These are phyloP conservation scores for Ciconia maguari DNA, from an alignment of 2,113 vertebrate genomes.

Conservation along the genomic window DNA sequence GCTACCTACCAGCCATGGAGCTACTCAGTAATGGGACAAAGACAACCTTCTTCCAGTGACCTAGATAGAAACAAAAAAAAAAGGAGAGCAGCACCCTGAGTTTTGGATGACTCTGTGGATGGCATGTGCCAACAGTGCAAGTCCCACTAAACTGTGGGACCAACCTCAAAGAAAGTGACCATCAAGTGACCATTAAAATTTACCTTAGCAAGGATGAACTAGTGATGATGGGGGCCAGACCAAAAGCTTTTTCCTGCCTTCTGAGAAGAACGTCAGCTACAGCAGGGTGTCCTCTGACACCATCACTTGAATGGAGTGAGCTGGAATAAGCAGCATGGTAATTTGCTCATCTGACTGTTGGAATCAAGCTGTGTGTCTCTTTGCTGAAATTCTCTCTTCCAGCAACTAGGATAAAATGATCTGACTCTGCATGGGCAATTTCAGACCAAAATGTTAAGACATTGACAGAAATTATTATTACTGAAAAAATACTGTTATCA, in stretches of 20 bases:
- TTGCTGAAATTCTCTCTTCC: background rate
- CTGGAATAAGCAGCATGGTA: background rate
- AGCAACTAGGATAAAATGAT: background rate
- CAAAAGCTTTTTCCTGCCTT: background rate
- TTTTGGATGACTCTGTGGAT: background rate
- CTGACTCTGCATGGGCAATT: background rate
- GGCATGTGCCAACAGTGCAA: accelerated
- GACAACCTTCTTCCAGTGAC: background rate
- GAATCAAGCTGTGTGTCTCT: background rate
- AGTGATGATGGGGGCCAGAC: background rate
- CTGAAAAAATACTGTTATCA: background rate
- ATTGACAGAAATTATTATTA: background rate
- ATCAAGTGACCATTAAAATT: background rate
- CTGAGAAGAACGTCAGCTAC: background rate
- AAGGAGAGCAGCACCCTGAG: background rate
- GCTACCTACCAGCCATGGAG: background rate
- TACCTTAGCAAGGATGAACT: background rate
- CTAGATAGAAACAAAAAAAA: background rate
- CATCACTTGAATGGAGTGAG: background rate
- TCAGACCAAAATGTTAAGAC: background rate
- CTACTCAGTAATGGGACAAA: background rate
- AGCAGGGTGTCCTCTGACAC: background rate
- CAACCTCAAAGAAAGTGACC: background rate
- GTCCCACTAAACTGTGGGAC: background rate
- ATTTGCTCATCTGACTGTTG: background rate